phyloP scores from a whole-genome alignment of 2,888 invertebrate genomes.

The Ceratothoa steindachneri region DNA sequence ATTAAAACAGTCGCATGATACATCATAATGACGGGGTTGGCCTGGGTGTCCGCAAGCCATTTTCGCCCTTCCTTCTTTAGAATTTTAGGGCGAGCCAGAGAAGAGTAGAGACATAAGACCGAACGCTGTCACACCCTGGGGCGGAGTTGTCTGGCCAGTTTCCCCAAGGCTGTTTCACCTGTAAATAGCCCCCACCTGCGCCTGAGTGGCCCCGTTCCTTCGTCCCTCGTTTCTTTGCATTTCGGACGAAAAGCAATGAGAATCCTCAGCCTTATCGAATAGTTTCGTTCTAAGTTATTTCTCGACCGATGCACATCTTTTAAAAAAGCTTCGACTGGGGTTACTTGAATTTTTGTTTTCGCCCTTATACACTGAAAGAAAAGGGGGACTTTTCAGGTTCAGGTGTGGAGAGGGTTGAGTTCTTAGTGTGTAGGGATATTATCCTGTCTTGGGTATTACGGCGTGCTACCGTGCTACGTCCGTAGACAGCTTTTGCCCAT shows the following conservation, averaged over 20 bases:
- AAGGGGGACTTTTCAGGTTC: neutral
- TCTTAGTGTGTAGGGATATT: neutral
- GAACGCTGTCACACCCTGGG: conserved; percentile 15
- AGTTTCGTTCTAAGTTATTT: conserved; percentile 7
- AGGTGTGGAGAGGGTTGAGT: neutral
- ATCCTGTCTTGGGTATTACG: conserved; percentile 29
- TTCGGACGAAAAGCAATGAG: neutral
- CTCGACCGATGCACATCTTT: neutral
- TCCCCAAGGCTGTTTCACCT: conserved; percentile 26
- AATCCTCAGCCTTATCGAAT: neutral
- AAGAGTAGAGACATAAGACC: neutral
- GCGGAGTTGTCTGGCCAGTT: conserved; percentile 19
- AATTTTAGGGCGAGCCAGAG: neutral
- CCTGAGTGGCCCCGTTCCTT: neutral
- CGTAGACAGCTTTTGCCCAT: neutral
- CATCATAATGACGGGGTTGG: neutral
- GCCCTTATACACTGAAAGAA: neutral
- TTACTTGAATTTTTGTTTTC: neutral
- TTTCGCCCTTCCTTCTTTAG: neutral
- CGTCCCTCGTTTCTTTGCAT: neutral
- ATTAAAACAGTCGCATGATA: neutral
- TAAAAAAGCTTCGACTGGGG: neutral
- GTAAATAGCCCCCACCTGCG: conserved; percentile 32
- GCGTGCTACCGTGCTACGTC: conserved; percentile 22
- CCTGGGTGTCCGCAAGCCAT: neutral